Conservation (phyloP, 2,888 invertebrate genomes). For the Odontothrips loti region DNA sequence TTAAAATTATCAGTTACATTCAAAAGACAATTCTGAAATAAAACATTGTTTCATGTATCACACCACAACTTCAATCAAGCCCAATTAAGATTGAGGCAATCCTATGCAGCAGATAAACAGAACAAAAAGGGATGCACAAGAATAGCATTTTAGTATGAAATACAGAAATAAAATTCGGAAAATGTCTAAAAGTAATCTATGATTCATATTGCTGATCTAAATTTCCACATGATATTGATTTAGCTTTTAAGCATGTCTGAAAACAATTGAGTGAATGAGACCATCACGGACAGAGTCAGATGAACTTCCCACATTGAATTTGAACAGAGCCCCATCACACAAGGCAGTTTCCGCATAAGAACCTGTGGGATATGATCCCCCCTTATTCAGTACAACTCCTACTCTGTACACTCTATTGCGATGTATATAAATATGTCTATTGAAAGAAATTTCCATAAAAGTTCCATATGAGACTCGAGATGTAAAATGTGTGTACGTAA, state of each 20-base stretch:
- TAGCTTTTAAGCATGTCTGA: conserved; percentile 47
- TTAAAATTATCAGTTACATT: no score
- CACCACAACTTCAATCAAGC: no score
- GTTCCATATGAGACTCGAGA: conserved; percentile 69
- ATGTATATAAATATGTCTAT: conserved; percentile 73
- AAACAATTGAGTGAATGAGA: conserved; percentile 72
- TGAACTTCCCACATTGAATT: conserved; percentile 68
- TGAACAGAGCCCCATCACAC: conserved; percentile 68
- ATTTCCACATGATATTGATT: no score
- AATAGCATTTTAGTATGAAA: no score
- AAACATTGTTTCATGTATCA: no score
- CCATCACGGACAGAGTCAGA: conserved; percentile 71
- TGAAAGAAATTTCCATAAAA: conserved; percentile 73
- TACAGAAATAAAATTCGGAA: no score
- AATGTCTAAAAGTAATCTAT: no score
- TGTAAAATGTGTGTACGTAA: conserved; percentile 79
- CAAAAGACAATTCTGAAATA: no score
- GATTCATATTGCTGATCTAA: no score
- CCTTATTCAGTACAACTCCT: conserved; percentile 75
- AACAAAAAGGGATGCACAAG: no score
- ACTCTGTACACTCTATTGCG: conserved; percentile 73
- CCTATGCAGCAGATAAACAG: no score
- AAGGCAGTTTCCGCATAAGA: conserved; percentile 63
- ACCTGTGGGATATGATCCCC: conserved; percentile 77
- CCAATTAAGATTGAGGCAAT: no score